Evolutionary conservation across 1,140 invertebrate genomes (phyloP), one percentile per base, ranked within the genome.

Genomic region (Drosophila paulistorum): DNA sequence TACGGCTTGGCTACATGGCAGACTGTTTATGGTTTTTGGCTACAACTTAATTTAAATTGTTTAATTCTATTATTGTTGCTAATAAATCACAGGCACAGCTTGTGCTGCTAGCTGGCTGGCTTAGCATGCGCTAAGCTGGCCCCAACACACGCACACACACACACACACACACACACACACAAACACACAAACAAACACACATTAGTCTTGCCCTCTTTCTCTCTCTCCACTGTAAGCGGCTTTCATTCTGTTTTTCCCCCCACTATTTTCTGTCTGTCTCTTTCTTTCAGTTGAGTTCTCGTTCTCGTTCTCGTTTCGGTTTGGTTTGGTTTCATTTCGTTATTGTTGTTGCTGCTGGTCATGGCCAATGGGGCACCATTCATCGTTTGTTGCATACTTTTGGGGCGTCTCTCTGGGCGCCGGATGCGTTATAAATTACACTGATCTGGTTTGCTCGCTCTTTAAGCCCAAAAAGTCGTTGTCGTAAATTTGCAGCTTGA

Each of bases 21-120:
- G 79, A 87, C 83, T 89, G 83, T 87, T 87, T 87, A 87, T 87
- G 83, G 83, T 87, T 87, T 86, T 87, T 77, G 83, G 84, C 90
- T 90, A 90, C 90, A 91, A 91, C 90, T 91, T 91, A 90, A 91
- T 91, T 91, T 91, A 91, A 91, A 91, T 91, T 91, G 90, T 90
- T 91, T 91, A 91, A 91, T 91, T 91, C 90, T 91, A 91, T 91
- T 91, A 91, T 90, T 91, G 90, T 90, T 91, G 90, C 90, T 91
- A 91, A 91, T 91, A 91, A 91, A 91, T 91, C 90, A 91, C 79
- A 83, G 84, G 77, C 83, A 87, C 83, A 87, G 83, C 83, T 89
- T 87, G 83, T 73, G 79, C 65, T 83, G 76, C 61, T 77, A 73
- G 80, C 79, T 82, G 59, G 62, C 83, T 87, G 79, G 83, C 83